A percentile compares a stretch with the other conserved stretches of the same genome.
Evolutionary conservation across 2,113 vertebrate species (phyloP).

Genomic region (Actenoides lindsayi): DNA sequence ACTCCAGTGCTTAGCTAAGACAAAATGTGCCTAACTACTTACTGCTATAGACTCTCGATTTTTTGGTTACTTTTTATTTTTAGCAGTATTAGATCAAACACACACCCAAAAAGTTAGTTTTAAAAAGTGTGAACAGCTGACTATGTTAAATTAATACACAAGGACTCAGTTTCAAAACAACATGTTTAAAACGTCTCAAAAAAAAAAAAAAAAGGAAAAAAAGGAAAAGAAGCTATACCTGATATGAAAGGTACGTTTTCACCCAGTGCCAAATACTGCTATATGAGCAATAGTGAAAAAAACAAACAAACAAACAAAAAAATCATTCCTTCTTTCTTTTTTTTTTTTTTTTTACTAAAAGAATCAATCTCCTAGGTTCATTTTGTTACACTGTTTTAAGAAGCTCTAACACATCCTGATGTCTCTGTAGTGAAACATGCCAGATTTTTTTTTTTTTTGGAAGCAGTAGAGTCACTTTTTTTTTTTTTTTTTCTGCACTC

Average conservation of each 20-base stretch:
- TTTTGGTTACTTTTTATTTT: slow-evolving; percentile 64
- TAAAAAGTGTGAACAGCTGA: slow-evolving; percentile 56
- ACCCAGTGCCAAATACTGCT: slow-evolving; percentile 73
- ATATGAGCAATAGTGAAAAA: slow-evolving; percentile 52
- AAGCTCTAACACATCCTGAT: slow-evolving; percentile 69
- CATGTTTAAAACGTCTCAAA: slow-evolving; percentile 44
- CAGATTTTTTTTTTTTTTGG: slow-evolving; percentile 61
- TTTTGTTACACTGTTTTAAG: slow-evolving; percentile 65
- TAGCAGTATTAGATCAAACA: slow-evolving; percentile 62
- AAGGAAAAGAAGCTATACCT: slow-evolving; percentile 75
- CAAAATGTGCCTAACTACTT: slow-evolving; percentile 33
- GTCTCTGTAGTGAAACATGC: slow-evolving; percentile 72
- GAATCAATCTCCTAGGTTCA: slow-evolving; percentile 45
- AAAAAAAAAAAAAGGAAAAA: slow-evolving; percentile 51
- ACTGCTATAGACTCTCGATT: not conserved
- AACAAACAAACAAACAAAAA: not conserved
- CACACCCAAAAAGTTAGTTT: slow-evolving; percentile 57
- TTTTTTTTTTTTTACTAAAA: not conserved
- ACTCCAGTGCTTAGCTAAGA: slow-evolving; percentile 31
- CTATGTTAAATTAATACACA: slow-evolving; percentile 51
- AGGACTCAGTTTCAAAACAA: slow-evolving; percentile 50
- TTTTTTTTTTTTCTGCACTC: slow-evolving; percentile 57
- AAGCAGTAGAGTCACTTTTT: slow-evolving; percentile 59
- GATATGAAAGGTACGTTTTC: slow-evolving; percentile 77
- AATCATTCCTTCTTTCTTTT: not conserved